A percentile compares a stretch with the other conserved stretches of the same genome.
These are phyloP conservation scores for Saccopteryx bilineata DNA, from an alignment of 2,113 vertebrate genomes.

Conservation along the genomic window DNA sequence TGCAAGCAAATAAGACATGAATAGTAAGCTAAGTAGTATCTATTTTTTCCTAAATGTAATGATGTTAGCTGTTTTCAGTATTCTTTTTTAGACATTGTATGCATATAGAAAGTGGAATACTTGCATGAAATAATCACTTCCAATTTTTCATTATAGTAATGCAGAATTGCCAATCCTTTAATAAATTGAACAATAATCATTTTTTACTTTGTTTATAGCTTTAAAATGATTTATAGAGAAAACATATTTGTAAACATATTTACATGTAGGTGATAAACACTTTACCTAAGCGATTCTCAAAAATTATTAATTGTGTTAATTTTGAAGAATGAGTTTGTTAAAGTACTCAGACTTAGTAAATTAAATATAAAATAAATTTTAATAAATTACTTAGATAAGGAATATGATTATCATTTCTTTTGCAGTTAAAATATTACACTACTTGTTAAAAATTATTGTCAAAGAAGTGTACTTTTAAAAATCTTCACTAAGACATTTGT, in stretches of 20 bases:
- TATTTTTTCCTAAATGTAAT: slow-evolving; percentile 44
- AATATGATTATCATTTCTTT: not conserved
- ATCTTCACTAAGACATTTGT: not conserved
- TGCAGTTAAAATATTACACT: not conserved
- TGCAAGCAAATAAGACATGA: not conserved
- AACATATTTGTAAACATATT: not conserved
- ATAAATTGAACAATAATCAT: not conserved
- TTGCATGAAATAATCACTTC: slow-evolving; percentile 15
- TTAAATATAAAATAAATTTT: not conserved
- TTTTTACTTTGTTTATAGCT: not conserved
- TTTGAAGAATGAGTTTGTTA: not conserved
- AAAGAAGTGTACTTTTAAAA: not conserved
- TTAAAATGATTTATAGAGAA: not conserved
- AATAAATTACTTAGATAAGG: not conserved
- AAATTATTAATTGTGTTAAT: not conserved
- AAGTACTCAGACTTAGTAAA: not conserved
- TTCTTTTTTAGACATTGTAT: slow-evolving; percentile 13
- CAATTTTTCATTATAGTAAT: not conserved
- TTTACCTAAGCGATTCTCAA: not conserved
- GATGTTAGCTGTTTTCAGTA: not conserved
- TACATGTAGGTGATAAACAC: not conserved
- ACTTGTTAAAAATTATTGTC: not conserved
- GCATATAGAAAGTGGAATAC: slow-evolving; percentile 10
- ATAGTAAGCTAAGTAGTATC: slow-evolving; percentile 47
- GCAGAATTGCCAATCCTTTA: not conserved